Percentiles rank a stretch among this genome's conserved stretches.
Conservation (phyloP, 2,797 vertebrate species). For the Eremophila alpestris region DNA sequence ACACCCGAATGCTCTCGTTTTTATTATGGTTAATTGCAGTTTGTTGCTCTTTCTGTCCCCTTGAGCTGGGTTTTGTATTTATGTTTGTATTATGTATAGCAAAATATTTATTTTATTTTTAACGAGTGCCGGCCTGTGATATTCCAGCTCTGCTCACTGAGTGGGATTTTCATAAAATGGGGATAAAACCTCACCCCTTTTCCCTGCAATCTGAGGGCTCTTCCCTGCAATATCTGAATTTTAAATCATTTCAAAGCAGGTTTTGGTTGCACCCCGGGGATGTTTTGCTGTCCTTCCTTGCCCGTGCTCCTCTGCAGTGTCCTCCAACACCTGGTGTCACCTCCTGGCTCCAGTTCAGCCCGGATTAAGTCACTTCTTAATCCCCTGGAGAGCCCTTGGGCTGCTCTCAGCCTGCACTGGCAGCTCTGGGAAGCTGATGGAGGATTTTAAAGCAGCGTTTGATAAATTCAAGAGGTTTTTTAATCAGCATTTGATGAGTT, state of each 20-base stretch:
- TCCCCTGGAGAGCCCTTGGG: not conserved
- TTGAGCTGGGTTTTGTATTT: not conserved
- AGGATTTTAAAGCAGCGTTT: not conserved
- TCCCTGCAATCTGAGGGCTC: not conserved
- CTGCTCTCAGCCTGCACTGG: not conserved
- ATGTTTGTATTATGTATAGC: not conserved
- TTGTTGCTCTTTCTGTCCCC: not conserved
- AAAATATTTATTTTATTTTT: not conserved
- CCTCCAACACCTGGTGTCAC: not conserved
- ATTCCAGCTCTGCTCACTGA: not conserved
- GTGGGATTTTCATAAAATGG: not conserved
- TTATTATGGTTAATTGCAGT: rapidly evolving
- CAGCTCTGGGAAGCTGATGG: not conserved
- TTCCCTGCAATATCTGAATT: not conserved
- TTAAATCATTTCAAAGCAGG: rapidly evolving
- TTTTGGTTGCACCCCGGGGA: not conserved
- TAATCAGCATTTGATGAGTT: no score
- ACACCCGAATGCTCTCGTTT: rapidly evolving
- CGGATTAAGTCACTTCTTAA: not conserved
- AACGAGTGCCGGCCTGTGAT: rapidly evolving
- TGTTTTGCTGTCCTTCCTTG: not conserved
- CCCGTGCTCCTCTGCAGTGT: not conserved
- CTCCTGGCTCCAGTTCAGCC: not conserved
- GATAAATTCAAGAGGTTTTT: not conserved
- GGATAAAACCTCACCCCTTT: no score